Evolutionary conservation across 1,140 invertebrate species (phyloP).

Genomic region (Apis florea): DNA sequence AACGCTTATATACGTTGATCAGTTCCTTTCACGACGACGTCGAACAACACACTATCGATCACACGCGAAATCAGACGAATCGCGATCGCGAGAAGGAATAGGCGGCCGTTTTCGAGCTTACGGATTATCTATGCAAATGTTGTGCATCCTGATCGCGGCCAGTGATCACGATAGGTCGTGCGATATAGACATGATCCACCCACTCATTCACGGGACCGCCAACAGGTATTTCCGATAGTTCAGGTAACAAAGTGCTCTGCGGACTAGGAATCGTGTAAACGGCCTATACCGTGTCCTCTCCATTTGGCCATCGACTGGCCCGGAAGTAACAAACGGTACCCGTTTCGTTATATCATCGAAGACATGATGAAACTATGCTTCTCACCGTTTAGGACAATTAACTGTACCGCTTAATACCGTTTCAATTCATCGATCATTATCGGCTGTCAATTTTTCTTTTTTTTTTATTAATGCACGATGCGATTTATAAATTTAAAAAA

Average conservation of each 20-base stretch:
- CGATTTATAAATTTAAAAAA: too few species aligned
- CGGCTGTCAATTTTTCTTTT: too few species aligned
- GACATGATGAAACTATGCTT: neutral
- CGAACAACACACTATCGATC: conserved; percentile 15
- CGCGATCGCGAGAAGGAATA: neutral
- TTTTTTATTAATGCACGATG: too few species aligned
- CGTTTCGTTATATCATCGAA: conserved; percentile 21
- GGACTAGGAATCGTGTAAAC: conserved; percentile 34
- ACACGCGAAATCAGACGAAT: neutral
- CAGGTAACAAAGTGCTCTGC: conserved; percentile 30
- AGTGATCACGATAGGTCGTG: conserved; percentile 51
- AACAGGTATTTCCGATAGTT: conserved; percentile 74
- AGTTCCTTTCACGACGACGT: neutral
- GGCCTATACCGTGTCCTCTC: conserved; percentile 6
- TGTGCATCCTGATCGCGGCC: conserved; percentile 28
- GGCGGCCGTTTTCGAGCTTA: neutral
- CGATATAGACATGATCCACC: conserved; percentile 52
- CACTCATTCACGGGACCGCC: conserved; percentile 69
- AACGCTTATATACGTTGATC: neutral
- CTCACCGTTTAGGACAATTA: conserved; percentile 20
- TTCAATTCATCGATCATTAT: neutral
- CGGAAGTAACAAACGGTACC: conserved; percentile 39
- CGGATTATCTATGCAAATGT: conserved; percentile 69
- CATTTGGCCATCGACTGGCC: neutral
- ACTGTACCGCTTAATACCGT: neutral